Conservation (phyloP, 2,113 vertebrate genomes). For the Macrotis lagotis region DNA sequence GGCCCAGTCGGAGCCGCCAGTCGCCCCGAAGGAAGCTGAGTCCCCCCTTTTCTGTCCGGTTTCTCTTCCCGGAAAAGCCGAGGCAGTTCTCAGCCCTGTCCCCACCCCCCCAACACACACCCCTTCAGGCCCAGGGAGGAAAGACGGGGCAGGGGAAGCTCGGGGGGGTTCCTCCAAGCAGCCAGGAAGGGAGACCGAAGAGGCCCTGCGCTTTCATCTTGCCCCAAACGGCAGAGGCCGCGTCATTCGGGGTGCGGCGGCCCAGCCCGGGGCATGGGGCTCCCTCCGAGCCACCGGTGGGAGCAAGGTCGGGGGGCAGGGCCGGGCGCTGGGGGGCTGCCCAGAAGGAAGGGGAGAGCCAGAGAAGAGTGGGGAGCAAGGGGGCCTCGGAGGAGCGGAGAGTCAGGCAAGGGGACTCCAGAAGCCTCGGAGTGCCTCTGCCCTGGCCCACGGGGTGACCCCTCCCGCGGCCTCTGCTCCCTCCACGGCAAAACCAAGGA, state of each 20-base stretch:
- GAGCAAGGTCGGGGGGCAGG: background rate
- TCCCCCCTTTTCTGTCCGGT: background rate
- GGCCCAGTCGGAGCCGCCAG: background rate
- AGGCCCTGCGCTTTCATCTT: conserved; percentile 83
- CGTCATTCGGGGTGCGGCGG: background rate
- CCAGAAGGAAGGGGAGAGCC: background rate
- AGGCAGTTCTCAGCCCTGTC: too few relatives aligned
- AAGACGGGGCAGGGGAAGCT: background rate
- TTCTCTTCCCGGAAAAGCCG: too few relatives aligned
- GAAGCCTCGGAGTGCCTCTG: too few relatives aligned
- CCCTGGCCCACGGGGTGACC: too few relatives aligned
- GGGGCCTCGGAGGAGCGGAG: background rate
- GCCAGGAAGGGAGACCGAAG: conserved; percentile 79
- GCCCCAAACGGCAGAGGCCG: conserved; percentile 59
- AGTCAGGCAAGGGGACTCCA: too few relatives aligned
- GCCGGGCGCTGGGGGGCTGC: background rate
- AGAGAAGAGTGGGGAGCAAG: background rate
- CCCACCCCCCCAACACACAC: too few relatives aligned
- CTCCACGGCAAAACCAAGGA: too few relatives aligned
- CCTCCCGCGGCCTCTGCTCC: too few relatives aligned
- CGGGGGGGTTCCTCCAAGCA: conserved; percentile 57
- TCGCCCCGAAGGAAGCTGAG: background rate
- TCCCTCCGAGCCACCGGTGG: background rate
- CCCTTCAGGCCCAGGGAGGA: background rate
- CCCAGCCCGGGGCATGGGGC: background rate